Percentiles rank a stretch among this genome's conserved stretches.
Evolutionary conservation across 2,113 vertebrate genomes (phyloP).

Genomic region (Mola mola): DNA sequence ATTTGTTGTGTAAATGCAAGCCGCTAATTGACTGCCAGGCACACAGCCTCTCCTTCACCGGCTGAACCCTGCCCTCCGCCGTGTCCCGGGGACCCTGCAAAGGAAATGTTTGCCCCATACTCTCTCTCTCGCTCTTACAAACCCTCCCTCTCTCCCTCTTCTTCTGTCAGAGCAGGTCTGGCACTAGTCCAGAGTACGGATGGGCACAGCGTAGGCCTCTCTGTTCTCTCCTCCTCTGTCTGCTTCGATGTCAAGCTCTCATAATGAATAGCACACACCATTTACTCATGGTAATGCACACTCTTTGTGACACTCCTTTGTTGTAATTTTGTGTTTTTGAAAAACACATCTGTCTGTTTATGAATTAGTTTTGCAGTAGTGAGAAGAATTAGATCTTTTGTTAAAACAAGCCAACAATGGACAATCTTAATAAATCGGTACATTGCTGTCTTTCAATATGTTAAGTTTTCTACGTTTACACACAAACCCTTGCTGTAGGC

Average conservation of each 20-base stretch:
- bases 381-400: background rate
- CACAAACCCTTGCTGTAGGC: no score
- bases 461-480: no score
- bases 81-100: slow-evolving; percentile 71
- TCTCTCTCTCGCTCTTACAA: no score
- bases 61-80: slow-evolving; percentile 77
- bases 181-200: slow-evolving; percentile 60
- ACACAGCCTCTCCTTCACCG: slow-evolving; percentile 76
- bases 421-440: background rate
- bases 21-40: slow-evolving; percentile 78
- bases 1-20: slow-evolving; percentile 80
- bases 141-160: slow-evolving; percentile 46
- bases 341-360: slow-evolving; percentile 1
- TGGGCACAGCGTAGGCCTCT: slow-evolving; percentile 53
- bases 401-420: background rate
- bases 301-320: slow-evolving; percentile 20
- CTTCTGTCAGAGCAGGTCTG: slow-evolving; percentile 57
- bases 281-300: slow-evolving; percentile 26
- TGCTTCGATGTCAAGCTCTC: slow-evolving; percentile 39
- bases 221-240: slow-evolving; percentile 35
- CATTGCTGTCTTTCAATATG: background rate
- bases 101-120: slow-evolving; percentile 62
- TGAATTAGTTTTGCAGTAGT: background rate
- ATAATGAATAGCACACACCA: slow-evolving; percentile 41
- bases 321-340: slow-evolving; percentile 12